Evolutionary conservation across 1,140 invertebrate species (phyloP).

Genomic region (Oryzaephilus surinamensis): DNA sequence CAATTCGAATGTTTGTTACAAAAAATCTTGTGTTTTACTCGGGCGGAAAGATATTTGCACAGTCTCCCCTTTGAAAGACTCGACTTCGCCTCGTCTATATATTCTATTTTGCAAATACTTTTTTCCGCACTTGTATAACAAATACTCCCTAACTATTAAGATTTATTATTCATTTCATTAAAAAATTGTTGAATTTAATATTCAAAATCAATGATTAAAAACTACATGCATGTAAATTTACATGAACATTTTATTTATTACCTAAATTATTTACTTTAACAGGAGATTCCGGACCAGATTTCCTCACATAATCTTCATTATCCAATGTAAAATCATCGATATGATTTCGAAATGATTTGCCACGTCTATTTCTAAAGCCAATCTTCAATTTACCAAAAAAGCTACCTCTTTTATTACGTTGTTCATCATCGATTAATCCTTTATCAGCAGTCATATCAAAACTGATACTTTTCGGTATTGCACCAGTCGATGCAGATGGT

Average conservation of each 20-base stretch:
- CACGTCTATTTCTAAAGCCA: constrained; percentile 53
- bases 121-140: too few species aligned
- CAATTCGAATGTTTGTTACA: too few species aligned
- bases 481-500: constrained; percentile 56
- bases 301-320: constrained; percentile 29
- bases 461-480: constrained; percentile 85
- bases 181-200: too few species aligned
- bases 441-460: constrained; percentile 85
- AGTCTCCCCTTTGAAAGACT: too few species aligned
- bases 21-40: too few species aligned
- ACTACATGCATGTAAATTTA: not conserved
- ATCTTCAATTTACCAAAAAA: constrained; percentile 61
- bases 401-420: constrained; percentile 44
- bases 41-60: too few species aligned
- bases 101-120: too few species aligned
- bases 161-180: too few species aligned
- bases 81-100: too few species aligned
- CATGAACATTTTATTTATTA: constrained; percentile 4
- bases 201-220: too few species aligned
- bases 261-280: constrained; percentile 16
- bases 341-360: constrained; percentile 38
- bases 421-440: constrained; percentile 50
- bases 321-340: constrained; percentile 41
- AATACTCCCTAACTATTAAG: too few species aligned
- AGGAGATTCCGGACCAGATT: constrained; percentile 12